These are phyloP conservation scores for Ovis canadensis DNA, from an alignment of 2,113 vertebrate genomes.

Conservation along the genomic window DNA sequence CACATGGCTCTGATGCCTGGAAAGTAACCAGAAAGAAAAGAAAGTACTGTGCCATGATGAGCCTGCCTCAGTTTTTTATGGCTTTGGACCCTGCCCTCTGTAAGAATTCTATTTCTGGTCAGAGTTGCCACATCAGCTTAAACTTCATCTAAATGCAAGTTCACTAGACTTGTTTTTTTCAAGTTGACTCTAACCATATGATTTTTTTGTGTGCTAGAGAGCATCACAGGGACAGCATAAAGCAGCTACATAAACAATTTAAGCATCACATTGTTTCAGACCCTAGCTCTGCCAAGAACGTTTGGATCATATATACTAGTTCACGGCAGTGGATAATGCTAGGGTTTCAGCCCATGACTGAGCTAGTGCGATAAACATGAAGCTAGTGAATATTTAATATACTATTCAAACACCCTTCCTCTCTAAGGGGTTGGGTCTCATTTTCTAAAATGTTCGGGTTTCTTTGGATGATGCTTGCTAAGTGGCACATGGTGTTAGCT, in stretches of 20 bases:
- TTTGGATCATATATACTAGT: background rate
- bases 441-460: background rate
- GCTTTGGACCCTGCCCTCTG: background rate
- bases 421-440: background rate
- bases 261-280: background rate
- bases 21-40: conserved; percentile 4
- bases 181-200: background rate
- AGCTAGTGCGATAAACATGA: background rate
- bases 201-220: background rate
- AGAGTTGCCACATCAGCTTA: background rate
- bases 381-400: background rate
- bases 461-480: background rate
- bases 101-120: background rate
- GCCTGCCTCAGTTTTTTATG: background rate
- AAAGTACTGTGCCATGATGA: rapidly evolving
- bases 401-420: background rate
- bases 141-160: background rate
- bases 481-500: background rate
- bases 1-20: conserved; percentile 1
- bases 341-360: background rate
- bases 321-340: background rate
- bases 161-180: background rate
- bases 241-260: background rate
- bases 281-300: background rate
- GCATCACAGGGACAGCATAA: background rate